phyloP scores from a whole-genome alignment of 2,797 vertebrate species.

The Typhlichthys eigenmanni region DNA sequence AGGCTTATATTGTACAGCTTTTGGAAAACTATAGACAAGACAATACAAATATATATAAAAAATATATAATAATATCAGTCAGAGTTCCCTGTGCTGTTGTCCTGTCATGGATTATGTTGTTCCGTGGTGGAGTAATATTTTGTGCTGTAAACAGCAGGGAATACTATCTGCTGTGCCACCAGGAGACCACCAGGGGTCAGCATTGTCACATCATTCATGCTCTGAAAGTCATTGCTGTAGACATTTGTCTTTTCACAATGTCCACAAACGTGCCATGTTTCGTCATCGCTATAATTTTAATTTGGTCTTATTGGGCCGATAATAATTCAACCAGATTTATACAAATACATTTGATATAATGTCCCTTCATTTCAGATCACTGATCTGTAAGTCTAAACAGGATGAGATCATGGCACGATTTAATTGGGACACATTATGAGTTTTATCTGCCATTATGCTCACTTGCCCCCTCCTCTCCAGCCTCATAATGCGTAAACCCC shows the following conservation, averaged over 20 bases:
- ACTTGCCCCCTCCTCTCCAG: conserved; percentile 41
- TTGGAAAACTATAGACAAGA: neutral
- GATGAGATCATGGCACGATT: conserved; percentile 21
- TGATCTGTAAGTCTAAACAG: conserved; percentile 2
- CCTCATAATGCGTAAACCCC: conserved; percentile 23
- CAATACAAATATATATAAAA: no score
- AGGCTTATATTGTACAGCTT: conserved; percentile 18
- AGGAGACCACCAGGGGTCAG: conserved; percentile 62
- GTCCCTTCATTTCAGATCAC: neutral
- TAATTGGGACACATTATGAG: conserved; percentile 21
- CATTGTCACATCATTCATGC: conserved; percentile 39
- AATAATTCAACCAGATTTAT: neutral
- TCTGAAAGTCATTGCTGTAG: conserved; percentile 14
- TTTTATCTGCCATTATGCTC: conserved; percentile 29
- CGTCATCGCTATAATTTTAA: conserved; percentile 1
- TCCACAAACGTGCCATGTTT: conserved; percentile 27
- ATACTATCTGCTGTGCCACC: no score
- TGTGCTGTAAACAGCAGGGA: neutral
- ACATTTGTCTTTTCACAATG: neutral
- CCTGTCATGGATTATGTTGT: neutral
- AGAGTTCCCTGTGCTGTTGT: neutral
- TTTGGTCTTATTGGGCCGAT: neutral
- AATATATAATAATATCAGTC: no score
- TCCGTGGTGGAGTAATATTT: neutral
- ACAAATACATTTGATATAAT: neutral